phyloP scores from a whole-genome alignment of 2,797 vertebrate species.

The Emys orbicularis region DNA sequence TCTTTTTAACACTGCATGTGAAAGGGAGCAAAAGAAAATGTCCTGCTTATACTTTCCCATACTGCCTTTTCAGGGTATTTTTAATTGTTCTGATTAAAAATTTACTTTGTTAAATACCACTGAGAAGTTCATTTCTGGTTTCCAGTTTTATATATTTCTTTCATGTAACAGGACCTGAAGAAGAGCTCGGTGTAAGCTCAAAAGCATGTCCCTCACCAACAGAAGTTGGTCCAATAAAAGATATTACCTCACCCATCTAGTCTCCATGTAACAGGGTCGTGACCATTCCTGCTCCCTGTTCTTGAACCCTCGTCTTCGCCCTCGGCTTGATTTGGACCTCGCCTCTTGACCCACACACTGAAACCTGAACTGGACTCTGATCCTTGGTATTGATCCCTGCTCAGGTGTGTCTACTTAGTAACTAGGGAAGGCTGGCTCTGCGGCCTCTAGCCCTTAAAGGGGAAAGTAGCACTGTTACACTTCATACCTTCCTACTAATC shows the following conservation, averaged over 20 bases:
- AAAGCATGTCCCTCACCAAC: not conserved
- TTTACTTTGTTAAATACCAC: conserved; percentile 58
- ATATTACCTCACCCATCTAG: not conserved
- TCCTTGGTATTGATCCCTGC: not conserved
- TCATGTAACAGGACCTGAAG: not conserved
- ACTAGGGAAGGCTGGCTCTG: not conserved
- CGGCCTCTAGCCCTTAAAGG: not conserved
- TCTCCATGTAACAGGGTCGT: not conserved
- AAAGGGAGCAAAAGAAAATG: conserved; percentile 51
- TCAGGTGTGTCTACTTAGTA: not conserved
- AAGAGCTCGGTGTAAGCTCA: not conserved
- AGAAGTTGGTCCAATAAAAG: not conserved
- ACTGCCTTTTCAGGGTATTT: conserved; percentile 47
- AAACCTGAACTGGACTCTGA: not conserved
- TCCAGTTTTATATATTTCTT: conserved; percentile 36
- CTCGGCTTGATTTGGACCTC: not conserved
- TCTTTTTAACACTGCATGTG: conserved; percentile 27
- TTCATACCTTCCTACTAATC: not conserved
- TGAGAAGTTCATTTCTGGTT: conserved; percentile 55
- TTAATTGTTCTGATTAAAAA: conserved; percentile 73
- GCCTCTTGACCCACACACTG: not conserved
- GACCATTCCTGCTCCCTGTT: not conserved
- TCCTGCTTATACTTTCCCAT: not conserved
- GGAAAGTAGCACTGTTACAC: not conserved
- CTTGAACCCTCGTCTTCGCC: not conserved